Evolutionary conservation across 2,113 vertebrate species (phyloP).

Genomic region (Canis aureus): DNA sequence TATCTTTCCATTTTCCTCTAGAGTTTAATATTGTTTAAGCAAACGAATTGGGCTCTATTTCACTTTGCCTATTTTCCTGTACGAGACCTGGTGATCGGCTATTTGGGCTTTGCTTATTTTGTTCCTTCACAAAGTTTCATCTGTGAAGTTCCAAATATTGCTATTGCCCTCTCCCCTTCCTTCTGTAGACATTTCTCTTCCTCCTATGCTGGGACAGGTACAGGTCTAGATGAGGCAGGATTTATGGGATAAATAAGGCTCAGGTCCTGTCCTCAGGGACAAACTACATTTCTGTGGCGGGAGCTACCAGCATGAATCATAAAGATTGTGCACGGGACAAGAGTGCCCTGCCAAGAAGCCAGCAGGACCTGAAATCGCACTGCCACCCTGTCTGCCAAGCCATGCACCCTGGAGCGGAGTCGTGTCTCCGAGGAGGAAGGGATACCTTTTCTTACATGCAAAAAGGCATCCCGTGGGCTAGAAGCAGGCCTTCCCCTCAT

Average conservation of each 20-base stretch:
- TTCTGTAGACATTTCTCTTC: background rate
- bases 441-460: background rate
- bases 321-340: background rate
- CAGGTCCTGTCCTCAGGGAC: background rate
- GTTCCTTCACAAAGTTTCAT: background rate
- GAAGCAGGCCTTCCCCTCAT: background rate
- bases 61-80: constrained; percentile 39
- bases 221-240: background rate
- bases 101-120: background rate
- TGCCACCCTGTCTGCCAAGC: background rate
- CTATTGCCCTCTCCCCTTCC: background rate
- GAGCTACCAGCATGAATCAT: background rate
- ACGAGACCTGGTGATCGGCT: background rate
- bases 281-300: background rate
- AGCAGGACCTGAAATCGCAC: background rate
- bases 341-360: background rate
- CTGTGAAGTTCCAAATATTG: background rate
- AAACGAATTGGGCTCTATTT: constrained; percentile 71
- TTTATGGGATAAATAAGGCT: background rate
- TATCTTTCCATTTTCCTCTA: constrained; percentile 53
- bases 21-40: constrained; percentile 71
- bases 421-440: background rate
- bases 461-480: background rate
- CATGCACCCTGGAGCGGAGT: too few species aligned
- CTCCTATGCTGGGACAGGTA: background rate